Conservation (phyloP, 2,888 invertebrate genomes). For the Mesorhabditis spiculigera region DNA sequence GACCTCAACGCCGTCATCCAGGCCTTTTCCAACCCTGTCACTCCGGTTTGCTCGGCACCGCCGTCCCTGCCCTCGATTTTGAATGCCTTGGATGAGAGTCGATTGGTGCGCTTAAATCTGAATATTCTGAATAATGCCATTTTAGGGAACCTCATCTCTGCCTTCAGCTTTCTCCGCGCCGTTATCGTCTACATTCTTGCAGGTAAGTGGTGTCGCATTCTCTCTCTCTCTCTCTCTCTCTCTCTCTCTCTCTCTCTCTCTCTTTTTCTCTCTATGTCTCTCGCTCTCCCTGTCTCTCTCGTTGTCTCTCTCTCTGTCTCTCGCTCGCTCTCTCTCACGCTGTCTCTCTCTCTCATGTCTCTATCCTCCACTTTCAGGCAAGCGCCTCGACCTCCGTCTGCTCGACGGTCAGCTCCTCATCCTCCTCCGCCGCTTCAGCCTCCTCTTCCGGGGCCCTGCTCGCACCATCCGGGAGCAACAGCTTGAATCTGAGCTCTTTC, state of each 20-base stretch:
- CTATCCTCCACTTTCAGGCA: not conserved
- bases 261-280: too few species aligned
- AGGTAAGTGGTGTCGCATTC: too few species aligned
- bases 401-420: not conserved
- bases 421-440: not conserved
- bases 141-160: not conserved
- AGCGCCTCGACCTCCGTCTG: not conserved
- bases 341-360: not conserved
- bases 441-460: not conserved
- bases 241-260: too few species aligned
- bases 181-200: too few species aligned
- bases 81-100: not conserved
- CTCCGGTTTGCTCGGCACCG: slow-evolving; percentile 1
- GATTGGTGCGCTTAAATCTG: not conserved
- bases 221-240: too few species aligned
- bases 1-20: not conserved
- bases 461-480: too few species aligned
- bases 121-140: not conserved
- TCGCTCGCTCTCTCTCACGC: too few species aligned
- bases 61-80: not conserved
- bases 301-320: too few species aligned
- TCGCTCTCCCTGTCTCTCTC: too few species aligned
- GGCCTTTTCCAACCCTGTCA: not conserved
- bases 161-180: too few species aligned
- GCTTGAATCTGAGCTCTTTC: too few species aligned